Evolutionary conservation across 2,113 vertebrate genomes (phyloP), one percentile per base, ranked within the genome.

Genomic region (Suricata suricatta): DNA sequence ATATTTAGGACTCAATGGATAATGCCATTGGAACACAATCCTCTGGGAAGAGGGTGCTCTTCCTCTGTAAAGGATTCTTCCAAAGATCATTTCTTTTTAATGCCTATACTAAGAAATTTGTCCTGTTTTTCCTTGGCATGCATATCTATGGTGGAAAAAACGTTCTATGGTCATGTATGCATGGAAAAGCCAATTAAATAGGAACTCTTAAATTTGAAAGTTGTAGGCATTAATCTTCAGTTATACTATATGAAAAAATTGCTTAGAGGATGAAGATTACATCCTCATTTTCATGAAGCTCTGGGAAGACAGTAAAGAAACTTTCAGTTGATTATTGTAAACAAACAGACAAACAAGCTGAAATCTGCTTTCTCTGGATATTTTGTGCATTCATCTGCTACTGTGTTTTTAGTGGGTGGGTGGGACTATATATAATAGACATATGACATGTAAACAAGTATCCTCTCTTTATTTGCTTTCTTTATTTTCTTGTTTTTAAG

Each of bases 131-230:
- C 33, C 50, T 93, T 88, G 68, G 71, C 23, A 29, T 57, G n/a
- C 33, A 31, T 79, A 31, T 52, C 8, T 17, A 50, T 16, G 81
- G 10, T 31, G 27, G 85, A 38, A 29, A 38, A 71, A 57, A 63
- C 13, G 10, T 77, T 76, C 17, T 2, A 0, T 72, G 41, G 85
- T 10, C 3, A 29, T 68, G 35, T 19, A 1, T 7, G 31, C 91
- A 41, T 89, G 21, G 10, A 92, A 95, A 88, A 92, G 23, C 14
- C 8, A 72, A 52, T 95, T 74, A 85, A 91, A 54, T 27, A 60
- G 27, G 9, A 76, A 79, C 66, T 81, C 77, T 72, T 86, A 93
- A 72, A 88, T 76, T 81, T 72, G 16, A 60, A 66, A 84, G 63
- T 47, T 31, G 15, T 15, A 80, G 57, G 33, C 8, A 89, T 74